Percentiles rank a stretch among this genome's conserved stretches.
Conservation (phyloP, 2,888 invertebrate species). For the Argyresthia albistria region DNA sequence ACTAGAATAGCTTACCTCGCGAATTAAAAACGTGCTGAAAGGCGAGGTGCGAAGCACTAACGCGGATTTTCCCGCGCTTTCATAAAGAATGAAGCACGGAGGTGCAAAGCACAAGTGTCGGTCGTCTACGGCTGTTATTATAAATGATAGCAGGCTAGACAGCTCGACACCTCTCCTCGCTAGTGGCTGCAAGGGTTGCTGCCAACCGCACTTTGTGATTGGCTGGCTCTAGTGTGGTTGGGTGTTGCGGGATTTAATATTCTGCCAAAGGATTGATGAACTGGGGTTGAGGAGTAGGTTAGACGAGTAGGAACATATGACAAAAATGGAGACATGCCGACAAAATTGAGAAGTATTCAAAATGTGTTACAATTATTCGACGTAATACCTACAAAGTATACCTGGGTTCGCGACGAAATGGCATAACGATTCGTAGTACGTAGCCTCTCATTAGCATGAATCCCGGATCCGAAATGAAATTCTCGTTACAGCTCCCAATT, state of each 20-base stretch:
- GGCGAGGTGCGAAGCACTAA: constrained; percentile 26
- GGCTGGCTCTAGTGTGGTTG: background rate
- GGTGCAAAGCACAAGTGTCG: constrained; percentile 45
- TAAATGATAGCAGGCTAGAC: constrained; percentile 43
- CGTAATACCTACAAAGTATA: background rate
- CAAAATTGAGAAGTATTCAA: background rate
- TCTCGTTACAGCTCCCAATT: constrained; percentile 24
- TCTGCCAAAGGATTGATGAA: too few relatives aligned
- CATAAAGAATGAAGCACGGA: constrained; percentile 31
- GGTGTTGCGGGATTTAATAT: background rate
- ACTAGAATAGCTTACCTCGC: too few relatives aligned
- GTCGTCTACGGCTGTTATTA: constrained; percentile 42
- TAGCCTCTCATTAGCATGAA: constrained; percentile 7
- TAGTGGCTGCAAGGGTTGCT: constrained; percentile 18
- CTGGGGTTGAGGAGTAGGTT: too few relatives aligned
- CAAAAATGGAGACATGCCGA: background rate
- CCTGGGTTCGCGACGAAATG: background rate
- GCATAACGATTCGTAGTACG: background rate
- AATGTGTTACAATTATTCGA: background rate
- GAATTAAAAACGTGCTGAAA: constrained; percentile 1
- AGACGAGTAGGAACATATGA: too few relatives aligned
- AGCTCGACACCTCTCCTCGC: constrained; percentile 17
- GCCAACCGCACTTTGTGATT: background rate
- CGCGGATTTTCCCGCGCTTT: constrained; percentile 26
- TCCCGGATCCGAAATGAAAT: constrained; percentile 15